phyloP scores from a whole-genome alignment of 1,140 invertebrate species.

The Gryllus bimaculatus region DNA sequence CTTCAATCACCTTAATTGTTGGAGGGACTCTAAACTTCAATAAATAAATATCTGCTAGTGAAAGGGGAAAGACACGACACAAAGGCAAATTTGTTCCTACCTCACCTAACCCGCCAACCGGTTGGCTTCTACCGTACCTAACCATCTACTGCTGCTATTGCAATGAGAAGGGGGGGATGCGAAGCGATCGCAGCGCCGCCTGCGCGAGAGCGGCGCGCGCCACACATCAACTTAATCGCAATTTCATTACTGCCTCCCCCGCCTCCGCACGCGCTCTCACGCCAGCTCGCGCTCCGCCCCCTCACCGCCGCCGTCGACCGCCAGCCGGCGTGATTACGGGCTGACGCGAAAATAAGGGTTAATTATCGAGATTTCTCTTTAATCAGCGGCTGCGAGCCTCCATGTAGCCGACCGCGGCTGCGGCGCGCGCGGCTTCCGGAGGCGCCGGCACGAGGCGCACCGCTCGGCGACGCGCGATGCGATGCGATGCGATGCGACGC shows the following conservation, averaged over 20 bases:
- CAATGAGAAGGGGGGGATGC: not conserved
- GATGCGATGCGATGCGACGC: too few relatives aligned
- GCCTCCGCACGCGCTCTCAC: not conserved
- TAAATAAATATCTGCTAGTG: too few relatives aligned
- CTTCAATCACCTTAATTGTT: too few relatives aligned
- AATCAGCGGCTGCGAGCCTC: not conserved
- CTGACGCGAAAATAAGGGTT: conserved; percentile 1
- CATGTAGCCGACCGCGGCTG: not conserved
- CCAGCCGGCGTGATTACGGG: not conserved
- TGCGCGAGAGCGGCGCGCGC: not conserved
- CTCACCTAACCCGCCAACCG: too few relatives aligned
- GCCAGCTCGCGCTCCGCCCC: too few relatives aligned
- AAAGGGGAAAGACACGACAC: too few relatives aligned
- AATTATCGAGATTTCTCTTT: not conserved
- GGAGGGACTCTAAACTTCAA: too few relatives aligned
- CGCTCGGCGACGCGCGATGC: too few relatives aligned
- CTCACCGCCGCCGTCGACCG: not conserved
- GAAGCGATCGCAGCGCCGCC: not conserved
- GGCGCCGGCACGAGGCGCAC: too few relatives aligned
- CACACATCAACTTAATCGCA: not conserved
- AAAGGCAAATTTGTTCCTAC: too few relatives aligned
- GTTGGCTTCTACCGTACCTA: not conserved
- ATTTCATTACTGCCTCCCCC: not conserved
- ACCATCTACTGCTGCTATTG: not conserved
- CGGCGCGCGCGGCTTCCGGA: too few relatives aligned